Base-by-base conservation (phyloP, 2,888 invertebrate species). In the Halictus quadricinctus region DNA sequence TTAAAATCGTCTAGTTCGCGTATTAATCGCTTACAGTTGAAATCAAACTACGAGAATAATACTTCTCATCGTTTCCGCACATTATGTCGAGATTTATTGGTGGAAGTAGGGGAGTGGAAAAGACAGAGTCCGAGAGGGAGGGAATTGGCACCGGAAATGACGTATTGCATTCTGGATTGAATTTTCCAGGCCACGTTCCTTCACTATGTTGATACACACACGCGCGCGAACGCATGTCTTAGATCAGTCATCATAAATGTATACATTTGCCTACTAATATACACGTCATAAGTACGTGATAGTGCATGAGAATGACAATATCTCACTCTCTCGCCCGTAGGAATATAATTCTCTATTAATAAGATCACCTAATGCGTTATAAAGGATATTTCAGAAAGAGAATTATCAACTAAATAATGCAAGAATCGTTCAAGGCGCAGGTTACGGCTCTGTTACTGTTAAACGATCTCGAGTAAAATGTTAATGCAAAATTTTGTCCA, bases 111-210 rank as follows among this genome's bases (percentile, higher is more conserved):
- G 70, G n/a, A 77, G 79, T 76, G 66, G 74, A 70, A 69, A 76
- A 70, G 54, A 72, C 18, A 50, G 41, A 15, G 21, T 41, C 18
- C 10, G 41, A 10, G 41, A 43, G 54, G 43, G 43, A 70, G 79
- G 66, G 81, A 80, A 76, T 81, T 76, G 74, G 76, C 80, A 80
- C 86, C 88, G 90, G 90, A 90, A 89, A 88, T 90, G 90, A 90
- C 89, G 89, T 90, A 81, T 87, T 76, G 76, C 84, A 84, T 89
- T 88, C 87, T 76, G 73, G 72, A 84, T 87, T 79, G 83, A 82
- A 81, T 80, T 85, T 86, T 83, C 66, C 76, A 87, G 83, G 76
- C 84, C 75, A 82, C 73, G 72, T 73, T 88, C 81, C 72, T 80
- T 85, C 80, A 58, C 72, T 81, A 43, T 72, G 29, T 73, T 80